phyloP scores from a whole-genome alignment of 2,113 vertebrate genomes.

The Catharus minimus region DNA sequence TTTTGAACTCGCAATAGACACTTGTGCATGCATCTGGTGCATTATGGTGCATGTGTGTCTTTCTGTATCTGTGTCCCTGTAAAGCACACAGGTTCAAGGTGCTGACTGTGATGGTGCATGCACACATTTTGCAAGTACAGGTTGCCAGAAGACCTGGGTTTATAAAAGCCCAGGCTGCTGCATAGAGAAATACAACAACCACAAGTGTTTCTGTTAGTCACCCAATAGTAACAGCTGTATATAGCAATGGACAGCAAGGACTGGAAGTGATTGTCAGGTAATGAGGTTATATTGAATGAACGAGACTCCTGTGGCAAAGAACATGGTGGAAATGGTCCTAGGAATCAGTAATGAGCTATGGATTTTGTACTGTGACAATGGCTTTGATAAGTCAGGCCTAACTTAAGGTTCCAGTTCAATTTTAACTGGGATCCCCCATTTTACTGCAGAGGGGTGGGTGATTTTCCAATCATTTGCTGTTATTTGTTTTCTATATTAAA shows the following conservation, averaged over 20 bases:
- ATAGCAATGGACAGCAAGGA: background rate
- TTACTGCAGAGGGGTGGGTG: background rate
- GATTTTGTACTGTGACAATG: background rate
- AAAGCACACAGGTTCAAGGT: background rate
- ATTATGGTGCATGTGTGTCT: background rate
- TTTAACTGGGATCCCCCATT: background rate
- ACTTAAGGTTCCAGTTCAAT: background rate
- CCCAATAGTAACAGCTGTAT: background rate
- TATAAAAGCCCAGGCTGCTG: background rate
- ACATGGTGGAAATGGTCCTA: background rate
- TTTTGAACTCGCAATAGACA: background rate
- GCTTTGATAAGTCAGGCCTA: slow-evolving; percentile 7
- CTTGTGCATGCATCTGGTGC: slow-evolving; percentile 14
- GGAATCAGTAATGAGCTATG: background rate
- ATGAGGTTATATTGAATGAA: background rate
- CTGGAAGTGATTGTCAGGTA: background rate
- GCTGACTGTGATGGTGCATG: background rate
- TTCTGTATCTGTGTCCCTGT: background rate
- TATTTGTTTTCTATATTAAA: slow-evolving; percentile 25
- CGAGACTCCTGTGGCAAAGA: background rate
- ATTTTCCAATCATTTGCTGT: background rate
- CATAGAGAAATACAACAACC: background rate
- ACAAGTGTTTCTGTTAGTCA: background rate
- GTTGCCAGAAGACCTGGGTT: background rate
- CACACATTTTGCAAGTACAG: background rate